Percentiles rank a stretch among this genome's conserved stretches.
Conservation (phyloP, 2,797 vertebrate species). For the Cryptoprocta ferox region DNA sequence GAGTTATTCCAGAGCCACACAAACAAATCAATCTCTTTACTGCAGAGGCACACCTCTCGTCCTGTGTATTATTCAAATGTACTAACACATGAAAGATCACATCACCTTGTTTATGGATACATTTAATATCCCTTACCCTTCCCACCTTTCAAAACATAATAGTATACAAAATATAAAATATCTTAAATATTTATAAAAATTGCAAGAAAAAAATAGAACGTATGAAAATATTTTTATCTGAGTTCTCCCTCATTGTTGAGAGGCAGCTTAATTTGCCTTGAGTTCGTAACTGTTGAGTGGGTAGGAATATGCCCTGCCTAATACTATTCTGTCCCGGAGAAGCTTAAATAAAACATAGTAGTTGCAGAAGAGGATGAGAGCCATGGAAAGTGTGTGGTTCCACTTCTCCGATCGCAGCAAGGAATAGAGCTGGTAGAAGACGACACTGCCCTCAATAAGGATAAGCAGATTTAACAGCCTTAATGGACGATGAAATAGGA, state of each 20-base stretch:
- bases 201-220: slow-evolving; percentile 99
- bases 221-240: slow-evolving; percentile 96
- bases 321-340: slow-evolving; percentile 97
- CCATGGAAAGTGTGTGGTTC: slow-evolving; percentile 99
- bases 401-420: slow-evolving; percentile 98
- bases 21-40: slow-evolving; percentile 71
- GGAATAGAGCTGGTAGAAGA: slow-evolving; percentile 99
- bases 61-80: slow-evolving; percentile 66
- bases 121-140: slow-evolving; percentile 89
- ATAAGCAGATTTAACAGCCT: slow-evolving; percentile 98
- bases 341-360: slow-evolving; percentile 99
- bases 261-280: slow-evolving; percentile 91
- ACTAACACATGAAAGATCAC: slow-evolving; percentile 82
- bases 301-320: slow-evolving; percentile 97
- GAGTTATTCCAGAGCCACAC: slow-evolving; percentile 65
- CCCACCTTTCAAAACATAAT: slow-evolving; percentile 89
- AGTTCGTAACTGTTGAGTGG: slow-evolving; percentile 92
- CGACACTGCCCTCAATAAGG: slow-evolving; percentile 96
- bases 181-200: slow-evolving; percentile 99
- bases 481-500: slow-evolving; percentile 98
- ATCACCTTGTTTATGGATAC: slow-evolving; percentile 89
- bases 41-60: slow-evolving; percentile 55
- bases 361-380: slow-evolving; percentile 99
- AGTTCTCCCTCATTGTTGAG: slow-evolving; percentile 81
- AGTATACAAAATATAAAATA: slow-evolving; percentile 99